These are phyloP conservation scores for Halcyon malimbica DNA, from an alignment of 2,113 vertebrate species.

Conservation along the genomic window DNA sequence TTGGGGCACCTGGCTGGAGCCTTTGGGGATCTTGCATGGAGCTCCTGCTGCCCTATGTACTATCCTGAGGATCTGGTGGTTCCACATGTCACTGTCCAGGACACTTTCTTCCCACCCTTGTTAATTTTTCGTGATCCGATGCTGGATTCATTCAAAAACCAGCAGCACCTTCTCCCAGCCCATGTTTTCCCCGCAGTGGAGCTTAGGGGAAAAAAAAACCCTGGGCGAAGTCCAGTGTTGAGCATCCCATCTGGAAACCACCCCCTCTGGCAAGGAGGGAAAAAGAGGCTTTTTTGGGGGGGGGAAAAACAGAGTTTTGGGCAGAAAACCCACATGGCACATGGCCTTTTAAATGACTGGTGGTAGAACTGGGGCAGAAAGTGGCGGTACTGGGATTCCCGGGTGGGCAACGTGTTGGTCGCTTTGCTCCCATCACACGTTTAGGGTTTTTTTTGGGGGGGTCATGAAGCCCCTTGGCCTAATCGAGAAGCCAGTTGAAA, in stretches of 20 bases:
- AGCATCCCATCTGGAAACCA: background rate
- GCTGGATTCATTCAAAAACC: background rate
- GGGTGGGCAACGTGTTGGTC: background rate
- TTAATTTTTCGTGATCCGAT: accelerated
- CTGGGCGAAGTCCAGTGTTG: accelerated
- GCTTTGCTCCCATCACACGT: background rate
- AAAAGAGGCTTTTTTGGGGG: background rate
- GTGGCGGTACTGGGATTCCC: background rate
- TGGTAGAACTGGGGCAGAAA: background rate
- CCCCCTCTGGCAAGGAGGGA: background rate
- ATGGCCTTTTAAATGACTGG: background rate
- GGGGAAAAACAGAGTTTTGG: background rate
- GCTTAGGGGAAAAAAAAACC: background rate
- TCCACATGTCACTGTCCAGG: accelerated
- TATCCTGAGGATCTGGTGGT: accelerated
- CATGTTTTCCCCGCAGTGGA: accelerated
- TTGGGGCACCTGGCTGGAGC: background rate
- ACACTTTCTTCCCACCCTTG: background rate
- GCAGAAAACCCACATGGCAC: background rate
- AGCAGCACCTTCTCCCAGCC: background rate
- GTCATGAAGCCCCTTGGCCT: background rate
- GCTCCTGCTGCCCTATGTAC: background rate
- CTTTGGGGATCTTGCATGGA: accelerated
- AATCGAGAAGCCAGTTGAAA: accelerated
- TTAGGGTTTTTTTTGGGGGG: too few relatives aligned